A percentile compares a stretch with the other conserved stretches of the same genome.
Conservation (phyloP, 1,140 invertebrate species). For the Condylostylus longicornis region DNA sequence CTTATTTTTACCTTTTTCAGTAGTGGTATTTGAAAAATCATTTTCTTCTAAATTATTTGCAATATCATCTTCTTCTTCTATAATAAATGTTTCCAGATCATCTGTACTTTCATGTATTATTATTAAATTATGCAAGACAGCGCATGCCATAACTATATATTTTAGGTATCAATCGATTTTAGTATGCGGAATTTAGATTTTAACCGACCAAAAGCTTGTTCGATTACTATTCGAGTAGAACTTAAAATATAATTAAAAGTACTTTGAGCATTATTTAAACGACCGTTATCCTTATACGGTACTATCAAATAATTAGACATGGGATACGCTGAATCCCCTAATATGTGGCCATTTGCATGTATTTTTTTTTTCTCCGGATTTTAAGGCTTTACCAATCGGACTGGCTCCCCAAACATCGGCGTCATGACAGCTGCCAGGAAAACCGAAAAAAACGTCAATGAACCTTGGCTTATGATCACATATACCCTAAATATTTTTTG, state of each 20-base stretch:
- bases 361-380: neutral
- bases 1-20: too few relatives aligned
- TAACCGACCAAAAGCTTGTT: conserved; percentile 11
- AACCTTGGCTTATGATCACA: too few relatives aligned
- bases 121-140: too few relatives aligned
- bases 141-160: too few relatives aligned
- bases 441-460: neutral
- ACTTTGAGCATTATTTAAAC: conserved; percentile 9
- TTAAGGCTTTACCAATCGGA: neutral
- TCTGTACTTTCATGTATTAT: too few relatives aligned
- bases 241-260: conserved; percentile 10
- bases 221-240: conserved; percentile 8
- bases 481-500: too few relatives aligned
- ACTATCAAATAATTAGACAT: conserved; percentile 7
- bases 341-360: conserved; percentile 6
- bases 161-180: too few relatives aligned
- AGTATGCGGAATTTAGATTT: too few relatives aligned
- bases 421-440: neutral
- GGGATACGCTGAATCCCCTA: conserved; percentile 15
- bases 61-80: too few relatives aligned
- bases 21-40: too few relatives aligned
- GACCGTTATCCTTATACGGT: conserved; percentile 15
- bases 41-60: too few relatives aligned
- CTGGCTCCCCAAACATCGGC: neutral
- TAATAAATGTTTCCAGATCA: too few relatives aligned